These are phyloP conservation scores for Palloptera scutellata DNA, from an alignment of 2,888 invertebrate species.

Conservation along the genomic window DNA sequence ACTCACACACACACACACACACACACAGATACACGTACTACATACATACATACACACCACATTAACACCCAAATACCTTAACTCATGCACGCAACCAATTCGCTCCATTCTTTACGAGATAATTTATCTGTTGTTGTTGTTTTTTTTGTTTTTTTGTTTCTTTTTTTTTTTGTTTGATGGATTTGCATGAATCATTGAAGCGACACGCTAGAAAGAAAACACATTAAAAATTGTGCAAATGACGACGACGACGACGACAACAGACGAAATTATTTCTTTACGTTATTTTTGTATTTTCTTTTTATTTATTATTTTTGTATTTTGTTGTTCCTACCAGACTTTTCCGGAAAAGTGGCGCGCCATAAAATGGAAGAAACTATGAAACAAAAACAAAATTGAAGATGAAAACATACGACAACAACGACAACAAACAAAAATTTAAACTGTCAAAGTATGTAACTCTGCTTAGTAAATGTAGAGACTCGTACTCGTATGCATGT, in stretches of 20 bases:
- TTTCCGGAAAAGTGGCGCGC: slow-evolving; percentile 58
- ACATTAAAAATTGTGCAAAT: background rate
- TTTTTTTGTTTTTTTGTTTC: background rate
- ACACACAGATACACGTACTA: background rate
- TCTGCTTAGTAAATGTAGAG: background rate
- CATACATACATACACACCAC: background rate
- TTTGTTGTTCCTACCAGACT: slow-evolving; percentile 44
- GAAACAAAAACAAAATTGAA: slow-evolving; percentile 1
- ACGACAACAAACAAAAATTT: slow-evolving; percentile 21
- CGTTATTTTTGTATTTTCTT: slow-evolving; percentile 43
- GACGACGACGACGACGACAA: slow-evolving; percentile 39
- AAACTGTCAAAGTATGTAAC: slow-evolving; percentile 13
- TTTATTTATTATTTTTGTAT: slow-evolving; percentile 25
- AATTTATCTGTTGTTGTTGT: background rate
- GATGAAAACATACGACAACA: slow-evolving; percentile 7
- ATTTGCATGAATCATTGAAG: slow-evolving; percentile 58
- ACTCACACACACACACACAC: background rate
- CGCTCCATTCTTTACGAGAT: background rate
- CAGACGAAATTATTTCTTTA: slow-evolving; percentile 49
- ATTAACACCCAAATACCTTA: background rate
- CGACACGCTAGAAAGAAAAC: slow-evolving; percentile 52
- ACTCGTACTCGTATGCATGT: background rate
- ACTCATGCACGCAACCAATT: too few relatives aligned
- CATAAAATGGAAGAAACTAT: slow-evolving; percentile 30
- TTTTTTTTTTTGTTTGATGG: slow-evolving; percentile 43